Conservation (phyloP, 2,113 vertebrate genomes). For the Sinocyclocheilus anophthalmus region DNA sequence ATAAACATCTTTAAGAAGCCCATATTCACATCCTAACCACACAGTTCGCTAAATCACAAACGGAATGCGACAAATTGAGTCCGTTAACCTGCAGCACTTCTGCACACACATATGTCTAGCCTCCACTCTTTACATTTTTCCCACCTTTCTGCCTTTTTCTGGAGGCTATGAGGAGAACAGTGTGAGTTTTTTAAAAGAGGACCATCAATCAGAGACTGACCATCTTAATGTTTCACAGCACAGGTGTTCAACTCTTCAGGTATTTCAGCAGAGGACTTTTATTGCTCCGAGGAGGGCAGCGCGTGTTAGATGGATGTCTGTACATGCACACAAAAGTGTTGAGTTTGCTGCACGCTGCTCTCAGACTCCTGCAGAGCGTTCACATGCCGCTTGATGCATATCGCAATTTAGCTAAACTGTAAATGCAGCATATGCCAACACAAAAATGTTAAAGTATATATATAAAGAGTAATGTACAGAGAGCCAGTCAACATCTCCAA, state of each 20-base stretch:
- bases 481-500: neutral
- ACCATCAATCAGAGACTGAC: conserved; percentile 43
- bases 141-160: neutral
- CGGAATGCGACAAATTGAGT: conserved; percentile 55
- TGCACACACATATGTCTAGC: conserved; percentile 59
- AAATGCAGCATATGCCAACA: conserved; percentile 8
- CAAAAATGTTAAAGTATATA: neutral
- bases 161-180: conserved; percentile 29
- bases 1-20: neutral
- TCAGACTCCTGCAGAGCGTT: neutral
- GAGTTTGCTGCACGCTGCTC: neutral
- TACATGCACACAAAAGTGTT: neutral
- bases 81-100: conserved; percentile 65
- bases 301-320: neutral
- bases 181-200: conserved; percentile 49
- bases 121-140: conserved; percentile 4
- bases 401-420: neutral
- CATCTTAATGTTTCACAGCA: conserved; percentile 57
- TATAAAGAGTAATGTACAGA: neutral
- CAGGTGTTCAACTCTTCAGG: conserved; percentile 61
- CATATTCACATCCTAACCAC: neutral
- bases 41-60: conserved; percentile 42
- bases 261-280: conserved; percentile 51
- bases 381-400: conserved; percentile 1
- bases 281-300: conserved; percentile 28